Evolutionary conservation across 2,888 invertebrate genomes (phyloP).

Genomic region (Lithophane semibrunnea): DNA sequence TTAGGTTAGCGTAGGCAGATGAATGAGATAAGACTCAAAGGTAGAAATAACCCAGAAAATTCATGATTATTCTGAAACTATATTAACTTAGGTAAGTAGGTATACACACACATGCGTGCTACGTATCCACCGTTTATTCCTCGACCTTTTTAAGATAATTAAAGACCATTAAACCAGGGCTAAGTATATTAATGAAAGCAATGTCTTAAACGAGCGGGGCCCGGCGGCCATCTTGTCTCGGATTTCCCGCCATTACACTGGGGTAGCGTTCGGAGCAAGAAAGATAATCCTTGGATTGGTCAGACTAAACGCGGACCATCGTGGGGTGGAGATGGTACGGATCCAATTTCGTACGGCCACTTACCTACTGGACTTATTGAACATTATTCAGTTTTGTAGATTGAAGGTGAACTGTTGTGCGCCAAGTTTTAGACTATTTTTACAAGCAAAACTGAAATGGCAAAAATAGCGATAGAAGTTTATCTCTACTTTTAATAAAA

Average conservation of each 20-base stretch:
- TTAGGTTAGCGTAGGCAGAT: background rate
- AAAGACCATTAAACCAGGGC: conserved; percentile 65
- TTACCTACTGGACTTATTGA: conserved; percentile 55
- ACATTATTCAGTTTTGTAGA: conserved; percentile 42
- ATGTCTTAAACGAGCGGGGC: conserved; percentile 72
- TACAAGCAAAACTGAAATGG: background rate
- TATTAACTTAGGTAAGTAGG: background rate
- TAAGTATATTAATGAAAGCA: conserved; percentile 74
- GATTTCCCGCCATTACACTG: conserved; percentile 76
- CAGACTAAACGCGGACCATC: conserved; percentile 67
- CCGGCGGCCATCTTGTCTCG: conserved; percentile 82
- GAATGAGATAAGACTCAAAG: background rate
- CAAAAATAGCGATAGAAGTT: background rate
- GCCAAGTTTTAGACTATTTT: background rate
- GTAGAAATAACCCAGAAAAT: background rate
- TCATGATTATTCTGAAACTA: background rate
- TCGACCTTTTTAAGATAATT: conserved; percentile 67
- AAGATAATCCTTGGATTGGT: conserved; percentile 85
- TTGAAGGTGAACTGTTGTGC: background rate
- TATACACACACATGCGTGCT: conserved; percentile 1
- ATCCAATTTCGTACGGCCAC: conserved; percentile 73
- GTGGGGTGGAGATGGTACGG: conserved; percentile 69
- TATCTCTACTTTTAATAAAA: too few relatives aligned
- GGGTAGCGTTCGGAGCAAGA: conserved; percentile 74
- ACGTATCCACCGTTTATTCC: conserved; percentile 12